A percentile compares a stretch with the other conserved stretches of the same genome.
These are phyloP conservation scores for Rhyzopertha dominica DNA, from an alignment of 1,140 invertebrate genomes.

Conservation along the genomic window DNA sequence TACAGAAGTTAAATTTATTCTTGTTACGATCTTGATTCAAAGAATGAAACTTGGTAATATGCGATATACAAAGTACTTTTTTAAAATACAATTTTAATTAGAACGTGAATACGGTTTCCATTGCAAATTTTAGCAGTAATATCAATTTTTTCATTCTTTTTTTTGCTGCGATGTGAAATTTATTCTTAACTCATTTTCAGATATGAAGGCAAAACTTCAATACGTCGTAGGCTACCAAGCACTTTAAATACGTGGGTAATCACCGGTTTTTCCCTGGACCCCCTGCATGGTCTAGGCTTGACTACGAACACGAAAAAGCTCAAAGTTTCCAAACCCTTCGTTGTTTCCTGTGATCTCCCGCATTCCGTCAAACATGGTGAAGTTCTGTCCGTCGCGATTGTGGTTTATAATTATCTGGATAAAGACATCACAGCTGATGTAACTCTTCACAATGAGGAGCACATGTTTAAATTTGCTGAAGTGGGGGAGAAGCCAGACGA, in stretches of 20 bases:
- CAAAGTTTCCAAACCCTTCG: slow-evolving; percentile 83
- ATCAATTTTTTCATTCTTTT: background rate
- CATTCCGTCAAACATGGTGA: slow-evolving; percentile 88
- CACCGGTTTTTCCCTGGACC: slow-evolving; percentile 87
- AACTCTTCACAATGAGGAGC: slow-evolving; percentile 74
- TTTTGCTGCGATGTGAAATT: background rate
- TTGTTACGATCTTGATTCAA: too few species aligned
- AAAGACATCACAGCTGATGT: slow-evolving; percentile 76
- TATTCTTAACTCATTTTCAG: slow-evolving; percentile 18
- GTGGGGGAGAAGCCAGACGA: too few species aligned
- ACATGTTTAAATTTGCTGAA: slow-evolving; percentile 78
- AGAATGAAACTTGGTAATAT: too few species aligned
- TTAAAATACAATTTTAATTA: too few species aligned
- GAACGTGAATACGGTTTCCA: too few species aligned
- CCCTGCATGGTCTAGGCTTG: slow-evolving; percentile 77
- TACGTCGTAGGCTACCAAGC: slow-evolving; percentile 67
- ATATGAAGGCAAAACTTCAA: slow-evolving; percentile 53
- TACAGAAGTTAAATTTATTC: too few species aligned
- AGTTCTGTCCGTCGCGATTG: slow-evolving; percentile 81
- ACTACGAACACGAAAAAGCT: slow-evolving; percentile 67
- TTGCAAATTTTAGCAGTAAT: too few species aligned
- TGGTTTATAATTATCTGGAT: slow-evolving; percentile 88
- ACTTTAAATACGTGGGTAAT: slow-evolving; percentile 91
- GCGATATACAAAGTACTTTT: too few species aligned
- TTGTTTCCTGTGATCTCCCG: slow-evolving; percentile 75